These are phyloP conservation scores for Drosophila acutilabella DNA, from an alignment of 2,888 invertebrate genomes.

Conservation along the genomic window DNA sequence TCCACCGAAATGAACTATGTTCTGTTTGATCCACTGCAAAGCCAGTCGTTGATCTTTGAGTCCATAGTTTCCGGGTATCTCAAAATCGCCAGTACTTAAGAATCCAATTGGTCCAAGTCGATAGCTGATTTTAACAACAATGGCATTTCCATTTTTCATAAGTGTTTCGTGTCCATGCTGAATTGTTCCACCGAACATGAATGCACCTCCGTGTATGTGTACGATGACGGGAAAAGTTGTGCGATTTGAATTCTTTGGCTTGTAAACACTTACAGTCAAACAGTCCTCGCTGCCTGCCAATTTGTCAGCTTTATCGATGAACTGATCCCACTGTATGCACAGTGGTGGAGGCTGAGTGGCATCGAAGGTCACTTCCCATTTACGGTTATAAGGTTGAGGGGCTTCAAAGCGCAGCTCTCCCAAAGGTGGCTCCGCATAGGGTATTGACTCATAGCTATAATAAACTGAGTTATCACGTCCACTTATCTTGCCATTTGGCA, in stretches of 20 bases:
- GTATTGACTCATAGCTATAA: slow-evolving; percentile 88
- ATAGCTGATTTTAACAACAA: slow-evolving; percentile 90
- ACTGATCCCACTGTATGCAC: slow-evolving; percentile 88
- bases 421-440: slow-evolving; percentile 89
- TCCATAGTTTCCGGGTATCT: slow-evolving; percentile 85
- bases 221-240: slow-evolving; percentile 87
- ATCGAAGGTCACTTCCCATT: slow-evolving; percentile 70
- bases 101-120: slow-evolving; percentile 91
- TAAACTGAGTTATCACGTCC: slow-evolving; percentile 82
- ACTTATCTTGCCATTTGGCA: slow-evolving; percentile 72
- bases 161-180: slow-evolving; percentile 87
- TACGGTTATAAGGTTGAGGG: slow-evolving; percentile 61
- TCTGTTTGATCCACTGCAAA: slow-evolving; percentile 51
- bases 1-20: slow-evolving; percentile 84
- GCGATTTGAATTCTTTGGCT: slow-evolving; percentile 83
- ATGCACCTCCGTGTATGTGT: slow-evolving; percentile 89
- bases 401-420: slow-evolving; percentile 87
- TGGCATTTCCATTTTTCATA: slow-evolving; percentile 87
- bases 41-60: slow-evolving; percentile 60
- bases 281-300: slow-evolving; percentile 89
- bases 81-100: slow-evolving; percentile 89
- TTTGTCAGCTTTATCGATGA: slow-evolving; percentile 71
- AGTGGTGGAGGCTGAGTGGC: slow-evolving; percentile 87
- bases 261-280: slow-evolving; percentile 88
- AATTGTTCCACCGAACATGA: slow-evolving; percentile 87